phyloP scores from a whole-genome alignment of 2,113 vertebrate species.

The Antechinus flavipes region DNA sequence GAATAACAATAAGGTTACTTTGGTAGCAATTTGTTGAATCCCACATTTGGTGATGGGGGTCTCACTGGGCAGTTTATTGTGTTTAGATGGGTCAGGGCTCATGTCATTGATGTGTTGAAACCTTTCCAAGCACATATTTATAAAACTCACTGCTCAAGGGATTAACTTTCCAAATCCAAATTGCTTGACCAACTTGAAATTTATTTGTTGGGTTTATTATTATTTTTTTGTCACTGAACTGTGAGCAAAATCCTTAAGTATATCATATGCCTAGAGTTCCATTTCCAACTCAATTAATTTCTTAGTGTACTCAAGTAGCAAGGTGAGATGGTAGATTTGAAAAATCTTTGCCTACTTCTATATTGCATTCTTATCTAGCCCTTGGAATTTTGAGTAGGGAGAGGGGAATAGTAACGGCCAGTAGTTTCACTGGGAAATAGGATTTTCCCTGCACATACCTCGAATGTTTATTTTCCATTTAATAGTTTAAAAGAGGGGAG shows the following conservation, averaged over 20 bases:
- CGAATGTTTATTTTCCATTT: conserved; percentile 51
- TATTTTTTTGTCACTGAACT: conserved; percentile 39
- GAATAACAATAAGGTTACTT: conserved; percentile 14
- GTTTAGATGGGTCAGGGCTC: not conserved
- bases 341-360: conserved; percentile 4
- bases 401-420: conserved; percentile 5
- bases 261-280: not conserved
- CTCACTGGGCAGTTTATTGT: not conserved
- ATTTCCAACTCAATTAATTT: conserved; percentile 23
- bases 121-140: conserved; percentile 19
- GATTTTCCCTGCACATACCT: conserved; percentile 33
- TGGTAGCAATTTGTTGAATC: not conserved
- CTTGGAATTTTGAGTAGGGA: conserved; percentile 39
- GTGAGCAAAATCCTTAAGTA: not conserved
- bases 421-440: not conserved
- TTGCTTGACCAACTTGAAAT: conserved; percentile 64
- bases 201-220: conserved; percentile 49
- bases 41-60: not conserved
- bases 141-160: conserved; percentile 47
- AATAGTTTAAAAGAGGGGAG: conserved; percentile 28
- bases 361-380: conserved; percentile 11
- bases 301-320: not conserved
- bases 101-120: conserved; percentile 13
- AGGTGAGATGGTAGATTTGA: not conserved
- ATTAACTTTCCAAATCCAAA: conserved; percentile 52